A percentile compares a stretch with the other conserved stretches of the same genome.
These are phyloP conservation scores for Nebria salina DNA, from an alignment of 2,888 invertebrate genomes.

Conservation along the genomic window DNA sequence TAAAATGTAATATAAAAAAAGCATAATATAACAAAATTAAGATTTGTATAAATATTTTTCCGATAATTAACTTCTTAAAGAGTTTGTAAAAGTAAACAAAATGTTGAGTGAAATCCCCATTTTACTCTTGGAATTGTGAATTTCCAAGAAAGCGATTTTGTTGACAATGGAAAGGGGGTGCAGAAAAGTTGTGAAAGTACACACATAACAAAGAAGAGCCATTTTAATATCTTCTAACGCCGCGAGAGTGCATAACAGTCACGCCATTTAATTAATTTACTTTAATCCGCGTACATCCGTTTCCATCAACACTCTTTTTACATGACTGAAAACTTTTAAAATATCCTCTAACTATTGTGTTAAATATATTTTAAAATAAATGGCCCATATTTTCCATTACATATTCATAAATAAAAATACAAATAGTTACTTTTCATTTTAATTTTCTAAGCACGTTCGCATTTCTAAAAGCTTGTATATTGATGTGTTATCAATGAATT, in stretches of 20 bases:
- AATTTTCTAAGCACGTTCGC: neutral
- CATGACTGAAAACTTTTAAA: conserved; percentile 13
- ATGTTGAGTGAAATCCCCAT: neutral
- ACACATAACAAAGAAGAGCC: conserved; percentile 1
- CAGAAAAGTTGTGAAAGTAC: neutral
- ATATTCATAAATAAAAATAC: neutral
- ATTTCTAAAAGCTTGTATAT: neutral
- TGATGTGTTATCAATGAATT: neutral
- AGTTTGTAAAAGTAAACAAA: neutral
- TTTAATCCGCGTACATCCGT: conserved; percentile 37
- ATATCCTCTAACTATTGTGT: neutral
- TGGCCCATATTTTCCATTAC: neutral
- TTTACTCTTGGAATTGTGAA: neutral
- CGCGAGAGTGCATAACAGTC: conserved; percentile 31
- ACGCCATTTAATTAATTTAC: conserved; percentile 44
- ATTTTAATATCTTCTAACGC: conserved; percentile 41
- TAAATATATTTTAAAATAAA: neutral
- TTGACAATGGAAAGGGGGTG: neutral
- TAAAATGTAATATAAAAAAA: too few species aligned
- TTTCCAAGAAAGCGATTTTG: neutral
- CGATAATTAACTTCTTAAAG: neutral
- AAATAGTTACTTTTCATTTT: neutral
- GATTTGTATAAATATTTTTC: neutral
- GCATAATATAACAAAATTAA: too few species aligned
- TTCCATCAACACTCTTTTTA: conserved; percentile 8